Base-by-base conservation (phyloP, 2,888 invertebrate genomes). In the Molorchus minor region DNA sequence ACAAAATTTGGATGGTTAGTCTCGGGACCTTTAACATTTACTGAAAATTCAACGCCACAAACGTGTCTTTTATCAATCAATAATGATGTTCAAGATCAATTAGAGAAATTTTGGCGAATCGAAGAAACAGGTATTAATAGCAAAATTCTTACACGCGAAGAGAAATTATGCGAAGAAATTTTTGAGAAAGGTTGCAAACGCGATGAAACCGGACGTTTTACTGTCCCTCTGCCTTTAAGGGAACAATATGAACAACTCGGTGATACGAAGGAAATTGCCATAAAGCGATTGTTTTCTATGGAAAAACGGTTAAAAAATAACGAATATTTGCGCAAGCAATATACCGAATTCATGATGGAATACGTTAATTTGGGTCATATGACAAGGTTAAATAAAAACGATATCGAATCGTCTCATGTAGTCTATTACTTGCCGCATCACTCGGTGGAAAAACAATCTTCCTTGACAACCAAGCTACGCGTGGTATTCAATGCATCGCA, bases 401-500 rank as follows among this genome's bases (percentile, higher is more conserved):
- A 16, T 35, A 35, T 19, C n/a, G 1, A 17, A 4, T 8, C n/a
- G 10, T 19, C n/a, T 2, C 10, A 30, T 3, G 29, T 10, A n/a
- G n/a, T n/a, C n/a, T 33, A 19, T 33, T 45, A 21, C 45, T 20
- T 45, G 20, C 58, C 64, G 13, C 63, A 67, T 21, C 67, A 67
- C 33, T 45, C 55, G 1, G 63, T 67, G 12, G 8, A 63, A 10
- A 61, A 61, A 30, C 35, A 56, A 2, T 36, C 21, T 3, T 52
- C 45, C 16, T 16, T 16, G 4, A 63, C 61, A 12, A 62, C 58
- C 2, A 54, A 62, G 51, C 15, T 62, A 15, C 41, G 62, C 20
- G 61, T 63, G 3, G 64, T 61, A 4, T 67, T 64, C 40, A 61
- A 65, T 21, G 61, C 41, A 2, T 54, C 51, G 12, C 33, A 53